Conservation (phyloP, 2,888 invertebrate species). For the Chymomyza caudatula region DNA sequence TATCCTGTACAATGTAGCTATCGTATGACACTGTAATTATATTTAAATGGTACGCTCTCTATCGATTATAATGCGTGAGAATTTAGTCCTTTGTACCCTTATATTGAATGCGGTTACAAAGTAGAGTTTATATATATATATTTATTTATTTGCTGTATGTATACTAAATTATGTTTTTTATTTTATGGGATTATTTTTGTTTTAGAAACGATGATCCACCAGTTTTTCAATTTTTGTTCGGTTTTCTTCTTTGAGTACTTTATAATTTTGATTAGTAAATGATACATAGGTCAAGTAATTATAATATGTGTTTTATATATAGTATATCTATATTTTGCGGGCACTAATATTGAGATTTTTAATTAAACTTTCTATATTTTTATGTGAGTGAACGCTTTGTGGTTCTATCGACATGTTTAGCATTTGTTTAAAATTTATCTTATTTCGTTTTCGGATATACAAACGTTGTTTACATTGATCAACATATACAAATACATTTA, state of each 20-base stretch:
- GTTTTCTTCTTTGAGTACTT: neutral
- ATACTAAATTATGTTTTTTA: neutral
- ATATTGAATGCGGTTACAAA: neutral
- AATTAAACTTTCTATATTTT: neutral
- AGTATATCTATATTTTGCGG: constrained; percentile 32
- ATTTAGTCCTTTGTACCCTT: neutral
- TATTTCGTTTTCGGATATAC: constrained; percentile 9
- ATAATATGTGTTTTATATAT: neutral
- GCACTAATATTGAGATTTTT: constrained; percentile 38
- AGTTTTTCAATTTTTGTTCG: neutral
- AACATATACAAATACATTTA: neutral
- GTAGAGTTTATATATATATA: neutral
- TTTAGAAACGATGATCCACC: constrained; percentile 3
- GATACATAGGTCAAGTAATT: constrained; percentile 15
- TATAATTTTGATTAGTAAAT: neutral
- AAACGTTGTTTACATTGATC: neutral
- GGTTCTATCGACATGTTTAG: constrained; percentile 67
- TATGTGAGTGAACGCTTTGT: constrained; percentile 50
- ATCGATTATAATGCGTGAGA: too few species aligned
- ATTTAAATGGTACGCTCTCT: too few species aligned
- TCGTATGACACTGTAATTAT: too few species aligned
- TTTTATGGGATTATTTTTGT: constrained; percentile 17
- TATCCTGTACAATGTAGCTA: too few species aligned
- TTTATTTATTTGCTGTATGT: neutral
- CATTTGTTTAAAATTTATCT: constrained; percentile 27